Evolutionary conservation across 1,140 invertebrate species (phyloP).

Genomic region (Acromyrmex heyeri): DNA sequence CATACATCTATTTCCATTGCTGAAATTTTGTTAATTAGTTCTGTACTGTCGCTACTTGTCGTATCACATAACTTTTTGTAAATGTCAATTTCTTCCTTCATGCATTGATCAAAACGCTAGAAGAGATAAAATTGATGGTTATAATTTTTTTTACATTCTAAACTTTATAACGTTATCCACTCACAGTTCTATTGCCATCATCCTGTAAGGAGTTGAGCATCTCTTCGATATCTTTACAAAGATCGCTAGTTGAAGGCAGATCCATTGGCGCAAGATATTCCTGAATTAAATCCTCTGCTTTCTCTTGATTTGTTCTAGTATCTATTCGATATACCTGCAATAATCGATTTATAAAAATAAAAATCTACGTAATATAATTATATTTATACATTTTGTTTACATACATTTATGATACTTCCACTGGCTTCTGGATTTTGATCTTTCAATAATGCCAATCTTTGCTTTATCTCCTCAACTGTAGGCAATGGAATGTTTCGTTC

Average conservation of each 20-base stretch:
- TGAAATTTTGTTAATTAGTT: constrained; percentile 80
- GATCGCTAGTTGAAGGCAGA: constrained; percentile 67
- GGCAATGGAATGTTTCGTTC: constrained; percentile 76
- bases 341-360: neutral
- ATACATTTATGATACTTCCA: constrained; percentile 71
- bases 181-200: neutral
- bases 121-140: neutral
- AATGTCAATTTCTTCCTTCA: neutral
- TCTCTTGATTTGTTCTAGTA: constrained; percentile 81
- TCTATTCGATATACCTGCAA: constrained; percentile 79
- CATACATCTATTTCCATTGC: constrained; percentile 78
- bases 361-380: neutral
- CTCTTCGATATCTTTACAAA: constrained; percentile 74
- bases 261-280: constrained; percentile 80
- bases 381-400: neutral
- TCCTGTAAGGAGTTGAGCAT: constrained; percentile 67
- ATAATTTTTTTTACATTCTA: neutral
- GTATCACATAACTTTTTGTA: neutral
- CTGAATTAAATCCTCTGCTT: constrained; percentile 82
- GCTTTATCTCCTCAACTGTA: constrained; percentile 83
- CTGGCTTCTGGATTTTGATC: constrained; percentile 77
- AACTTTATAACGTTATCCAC: neutral
- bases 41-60: constrained; percentile 72
- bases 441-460: constrained; percentile 82
- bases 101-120: constrained; percentile 12